phyloP scores from a whole-genome alignment of 2,797 vertebrate genomes.

The Malacoraja senta region DNA sequence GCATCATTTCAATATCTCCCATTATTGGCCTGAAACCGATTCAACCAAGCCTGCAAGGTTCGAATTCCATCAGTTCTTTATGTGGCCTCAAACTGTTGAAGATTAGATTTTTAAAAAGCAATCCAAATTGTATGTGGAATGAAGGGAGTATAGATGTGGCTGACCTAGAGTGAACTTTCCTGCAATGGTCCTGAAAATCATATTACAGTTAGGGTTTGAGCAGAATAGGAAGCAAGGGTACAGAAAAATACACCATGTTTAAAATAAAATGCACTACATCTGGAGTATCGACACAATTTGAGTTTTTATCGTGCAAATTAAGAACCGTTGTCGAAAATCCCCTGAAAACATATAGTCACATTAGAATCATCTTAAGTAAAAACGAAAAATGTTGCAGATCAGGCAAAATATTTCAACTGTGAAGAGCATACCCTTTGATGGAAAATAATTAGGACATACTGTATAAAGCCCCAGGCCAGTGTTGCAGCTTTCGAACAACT shows the following conservation, averaged over 20 bases:
- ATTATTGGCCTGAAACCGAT: not conserved
- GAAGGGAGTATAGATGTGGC: not conserved
- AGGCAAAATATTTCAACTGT: not conserved
- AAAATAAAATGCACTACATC: not conserved
- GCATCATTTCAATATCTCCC: not conserved
- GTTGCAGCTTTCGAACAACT: not conserved
- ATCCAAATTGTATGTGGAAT: not conserved
- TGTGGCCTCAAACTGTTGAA: not conserved
- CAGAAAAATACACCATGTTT: not conserved
- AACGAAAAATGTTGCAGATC: not conserved
- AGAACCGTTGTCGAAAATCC: not conserved
- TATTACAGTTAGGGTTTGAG: too few species aligned
- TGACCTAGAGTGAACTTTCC: not conserved
- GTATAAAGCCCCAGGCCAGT: not conserved
- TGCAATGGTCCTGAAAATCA: not conserved
- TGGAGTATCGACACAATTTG: not conserved
- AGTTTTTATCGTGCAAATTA: not conserved
- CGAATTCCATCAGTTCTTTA: not conserved
- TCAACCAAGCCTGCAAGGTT: not conserved
- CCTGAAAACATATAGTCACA: not conserved
- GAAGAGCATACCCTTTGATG: not conserved
- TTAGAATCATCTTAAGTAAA: not conserved
- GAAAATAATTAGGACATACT: slow-evolving; percentile 1
- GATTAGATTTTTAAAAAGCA: too few species aligned
- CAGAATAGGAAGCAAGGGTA: too few species aligned